Evolutionary conservation across 2,113 vertebrate genomes (phyloP).

Genomic region (Haemorhous mexicanus): DNA sequence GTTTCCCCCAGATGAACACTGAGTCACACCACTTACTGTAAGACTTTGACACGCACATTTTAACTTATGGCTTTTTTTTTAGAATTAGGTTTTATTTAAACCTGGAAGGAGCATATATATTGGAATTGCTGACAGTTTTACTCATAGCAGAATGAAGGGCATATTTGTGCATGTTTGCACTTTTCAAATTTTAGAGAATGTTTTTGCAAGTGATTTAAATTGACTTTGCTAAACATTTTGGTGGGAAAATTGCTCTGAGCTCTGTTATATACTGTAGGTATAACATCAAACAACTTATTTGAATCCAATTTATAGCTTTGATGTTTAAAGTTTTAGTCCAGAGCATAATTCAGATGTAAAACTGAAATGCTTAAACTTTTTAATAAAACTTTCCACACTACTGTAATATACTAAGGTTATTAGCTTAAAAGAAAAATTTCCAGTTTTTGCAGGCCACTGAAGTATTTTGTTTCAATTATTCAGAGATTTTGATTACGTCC

Average conservation of each 20-base stretch:
- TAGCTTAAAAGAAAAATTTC: slow-evolving; percentile 8
- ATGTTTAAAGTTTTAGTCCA: slow-evolving; percentile 62
- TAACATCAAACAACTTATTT: slow-evolving; percentile 65
- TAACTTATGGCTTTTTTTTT: background rate
- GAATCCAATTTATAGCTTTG: slow-evolving; percentile 63
- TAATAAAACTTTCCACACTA: slow-evolving; percentile 45
- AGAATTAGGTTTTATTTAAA: background rate
- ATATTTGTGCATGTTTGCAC: slow-evolving; percentile 50
- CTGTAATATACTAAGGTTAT: slow-evolving; percentile 28
- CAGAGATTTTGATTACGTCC: background rate
- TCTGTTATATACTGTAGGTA: slow-evolving; percentile 36
- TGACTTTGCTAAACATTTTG: slow-evolving; percentile 61
- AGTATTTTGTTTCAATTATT: background rate
- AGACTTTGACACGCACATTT: background rate
- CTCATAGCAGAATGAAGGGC: background rate
- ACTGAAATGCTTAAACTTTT: slow-evolving; percentile 57
- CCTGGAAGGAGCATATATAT: background rate
- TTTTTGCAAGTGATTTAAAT: slow-evolving; percentile 56
- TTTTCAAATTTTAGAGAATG: slow-evolving; percentile 47
- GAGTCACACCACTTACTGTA: background rate
- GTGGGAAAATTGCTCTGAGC: slow-evolving; percentile 48
- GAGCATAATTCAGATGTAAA: slow-evolving; percentile 50
- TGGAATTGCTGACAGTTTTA: slow-evolving; percentile 45
- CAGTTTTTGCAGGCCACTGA: background rate
- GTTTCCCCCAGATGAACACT: background rate